Percentiles rank a stretch among this genome's conserved stretches.
Evolutionary conservation across 2,888 invertebrate species (phyloP).

Genomic region (Drosophila parthenogenetica): DNA sequence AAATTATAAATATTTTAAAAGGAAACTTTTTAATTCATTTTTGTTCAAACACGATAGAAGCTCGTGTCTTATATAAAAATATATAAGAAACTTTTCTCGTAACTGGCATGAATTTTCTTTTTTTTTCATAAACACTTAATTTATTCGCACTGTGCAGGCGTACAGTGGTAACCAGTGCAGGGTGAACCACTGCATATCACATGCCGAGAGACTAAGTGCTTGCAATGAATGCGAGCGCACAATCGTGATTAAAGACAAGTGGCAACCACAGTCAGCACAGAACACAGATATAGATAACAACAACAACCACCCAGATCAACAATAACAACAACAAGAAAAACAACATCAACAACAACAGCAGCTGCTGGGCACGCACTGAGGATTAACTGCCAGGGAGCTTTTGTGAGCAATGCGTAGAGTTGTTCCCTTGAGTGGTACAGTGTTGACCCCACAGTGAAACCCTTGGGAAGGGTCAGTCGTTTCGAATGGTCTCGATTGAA

Average conservation of each 20-base stretch:
- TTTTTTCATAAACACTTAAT: too few species aligned
- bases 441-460: slow-evolving; percentile 8
- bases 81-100: too few species aligned
- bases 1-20: too few species aligned
- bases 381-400: slow-evolving; percentile 36
- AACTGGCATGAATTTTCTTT: too few species aligned
- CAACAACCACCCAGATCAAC: slow-evolving; percentile 11
- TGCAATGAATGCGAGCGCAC: slow-evolving; percentile 42
- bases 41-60: too few species aligned
- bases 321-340: slow-evolving; percentile 3
- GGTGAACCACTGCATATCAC: neutral
- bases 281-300: slow-evolving; percentile 16
- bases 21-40: too few species aligned
- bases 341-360: neutral
- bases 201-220: slow-evolving; percentile 42
- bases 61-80: too few species aligned
- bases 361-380: slow-evolving; percentile 15
- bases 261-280: slow-evolving; percentile 4
- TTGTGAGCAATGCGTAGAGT: slow-evolving; percentile 13
- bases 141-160: neutral
- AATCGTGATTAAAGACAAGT: slow-evolving; percentile 49
- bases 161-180: slow-evolving; percentile 10
- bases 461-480: slow-evolving; percentile 5
- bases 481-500: slow-evolving; percentile 10
- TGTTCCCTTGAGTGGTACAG: neutral